A percentile compares a stretch with the other conserved stretches of the same genome.
Evolutionary conservation across 1,140 invertebrate species (phyloP).

Genomic region (Tetragnatha versicolor): DNA sequence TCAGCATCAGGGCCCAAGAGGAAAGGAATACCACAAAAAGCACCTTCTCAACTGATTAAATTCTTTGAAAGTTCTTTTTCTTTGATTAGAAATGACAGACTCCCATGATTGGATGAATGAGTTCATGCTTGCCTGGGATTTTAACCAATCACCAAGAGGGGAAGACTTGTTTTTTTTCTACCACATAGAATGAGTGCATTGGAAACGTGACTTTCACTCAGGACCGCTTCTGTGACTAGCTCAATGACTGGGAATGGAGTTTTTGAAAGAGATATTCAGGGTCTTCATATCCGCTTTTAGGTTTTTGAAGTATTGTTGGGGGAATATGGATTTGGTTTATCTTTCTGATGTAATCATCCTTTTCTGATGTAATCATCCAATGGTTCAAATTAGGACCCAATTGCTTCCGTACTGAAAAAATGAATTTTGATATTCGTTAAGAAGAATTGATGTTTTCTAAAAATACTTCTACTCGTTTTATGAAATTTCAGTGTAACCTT

Average conservation of each 20-base stretch:
- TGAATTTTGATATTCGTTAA: too few relatives aligned
- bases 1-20: too few relatives aligned
- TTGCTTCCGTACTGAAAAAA: too few relatives aligned
- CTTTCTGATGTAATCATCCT: too few relatives aligned
- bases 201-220: conserved; percentile 10
- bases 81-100: conserved; percentile 20
- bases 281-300: too few relatives aligned
- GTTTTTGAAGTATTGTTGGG: too few relatives aligned
- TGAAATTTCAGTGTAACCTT: too few relatives aligned
- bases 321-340: not conserved
- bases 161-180: not conserved
- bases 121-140: not conserved
- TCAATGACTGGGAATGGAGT: not conserved
- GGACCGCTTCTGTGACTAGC: not conserved
- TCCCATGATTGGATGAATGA: not conserved
- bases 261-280: not conserved
- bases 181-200: not conserved
- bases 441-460: too few relatives aligned
- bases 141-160: not conserved
- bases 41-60: conserved; percentile 30
- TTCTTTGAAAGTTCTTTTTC: conserved; percentile 12
- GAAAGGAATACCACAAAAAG: not conserved
- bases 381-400: too few relatives aligned
- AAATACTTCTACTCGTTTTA: too few relatives aligned
- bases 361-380: too few relatives aligned